Evolutionary conservation across 2,888 invertebrate species (phyloP), one percentile per base, ranked within the genome.

Genomic region (Andrena fulva): DNA sequence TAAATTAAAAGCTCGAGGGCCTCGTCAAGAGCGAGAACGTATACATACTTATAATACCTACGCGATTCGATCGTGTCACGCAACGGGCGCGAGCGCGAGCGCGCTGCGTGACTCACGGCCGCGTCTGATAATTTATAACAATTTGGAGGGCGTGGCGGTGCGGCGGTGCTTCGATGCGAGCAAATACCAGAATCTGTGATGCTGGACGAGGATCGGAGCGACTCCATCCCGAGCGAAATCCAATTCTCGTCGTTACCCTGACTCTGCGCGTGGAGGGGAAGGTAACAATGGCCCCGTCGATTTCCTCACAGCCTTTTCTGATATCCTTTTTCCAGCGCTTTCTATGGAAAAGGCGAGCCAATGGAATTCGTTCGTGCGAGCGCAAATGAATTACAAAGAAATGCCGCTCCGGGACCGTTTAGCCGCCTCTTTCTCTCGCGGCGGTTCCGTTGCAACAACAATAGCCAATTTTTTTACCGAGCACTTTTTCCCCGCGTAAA

Each of bases 101-200:
- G 42, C 0, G 42, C 71, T 67, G 59, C 56, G 29, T 85, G 86
- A 84, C 81, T 83, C 82, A 82, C 60, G 62, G 64, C 16, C 82
- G 73, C 68, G 66, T 42, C 63, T 76, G 33, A 67, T 85, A 85
- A 89, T 90, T 90, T 86, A 82, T 77, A 89, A 87, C 84, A 87
- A 89, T 89, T 88, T 86, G 64, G 73, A 71, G 82, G 86, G 83
- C 84, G 82, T 82, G 70, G 74, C 78, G 33, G 33, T 10, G 74
- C 78, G 33, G 33, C 42, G 10, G 12, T 35, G 7, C 10, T 33
- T 24, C 50, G 67, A 59, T 7, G 35, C 64, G 20, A 64, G 20
- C 20, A 16, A 71, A 52, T 27, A 42, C 66, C 1, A 42, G 1
- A 42, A 35, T 29, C 12, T 50, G n/a, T n/a, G 6, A 33, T n/a